Conservation (phyloP, 1,140 invertebrate species). For the Drosophila takahashii region DNA sequence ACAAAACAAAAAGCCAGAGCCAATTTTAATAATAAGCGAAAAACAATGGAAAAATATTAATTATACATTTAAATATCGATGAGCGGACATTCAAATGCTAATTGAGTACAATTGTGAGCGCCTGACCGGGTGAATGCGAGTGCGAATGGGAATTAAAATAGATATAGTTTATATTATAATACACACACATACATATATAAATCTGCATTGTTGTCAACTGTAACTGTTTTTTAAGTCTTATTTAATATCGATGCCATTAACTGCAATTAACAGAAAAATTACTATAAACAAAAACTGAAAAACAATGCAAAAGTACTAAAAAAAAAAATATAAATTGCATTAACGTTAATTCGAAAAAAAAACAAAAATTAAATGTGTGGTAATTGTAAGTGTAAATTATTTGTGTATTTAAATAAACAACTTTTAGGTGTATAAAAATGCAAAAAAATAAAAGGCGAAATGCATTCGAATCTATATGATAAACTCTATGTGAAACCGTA, state of each 20-base stretch:
- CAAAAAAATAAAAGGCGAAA: conserved; percentile 41
- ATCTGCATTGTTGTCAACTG: conserved; percentile 79
- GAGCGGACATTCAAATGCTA: conserved; percentile 61
- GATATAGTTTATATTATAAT: conserved; percentile 29
- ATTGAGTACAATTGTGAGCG: conserved; percentile 48
- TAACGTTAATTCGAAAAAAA: conserved; percentile 38
- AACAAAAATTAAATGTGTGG: conserved; percentile 59
- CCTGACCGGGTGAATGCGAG: conserved; percentile 5
- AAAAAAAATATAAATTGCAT: conserved; percentile 40
- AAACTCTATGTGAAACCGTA: conserved; percentile 51
- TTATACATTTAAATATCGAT: conserved; percentile 49
- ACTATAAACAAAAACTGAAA: conserved; percentile 27
- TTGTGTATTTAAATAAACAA: conserved; percentile 79
- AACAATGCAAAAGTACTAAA: conserved; percentile 37
- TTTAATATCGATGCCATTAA: conserved; percentile 78
- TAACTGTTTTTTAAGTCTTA: conserved; percentile 78
- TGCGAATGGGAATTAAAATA: conserved; percentile 39
- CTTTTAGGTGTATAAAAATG: conserved; percentile 71
- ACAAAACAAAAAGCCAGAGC: conserved; percentile 57
- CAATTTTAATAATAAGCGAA: conserved; percentile 69
- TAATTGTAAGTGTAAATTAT: conserved; percentile 80
- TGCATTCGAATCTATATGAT: conserved; percentile 64
- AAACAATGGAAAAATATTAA: conserved; percentile 42
- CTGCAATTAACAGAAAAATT: conserved; percentile 59
- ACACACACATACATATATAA: conserved; percentile 44